Conservation (phyloP, 2,888 invertebrate genomes). For the Anaspis maculata region DNA sequence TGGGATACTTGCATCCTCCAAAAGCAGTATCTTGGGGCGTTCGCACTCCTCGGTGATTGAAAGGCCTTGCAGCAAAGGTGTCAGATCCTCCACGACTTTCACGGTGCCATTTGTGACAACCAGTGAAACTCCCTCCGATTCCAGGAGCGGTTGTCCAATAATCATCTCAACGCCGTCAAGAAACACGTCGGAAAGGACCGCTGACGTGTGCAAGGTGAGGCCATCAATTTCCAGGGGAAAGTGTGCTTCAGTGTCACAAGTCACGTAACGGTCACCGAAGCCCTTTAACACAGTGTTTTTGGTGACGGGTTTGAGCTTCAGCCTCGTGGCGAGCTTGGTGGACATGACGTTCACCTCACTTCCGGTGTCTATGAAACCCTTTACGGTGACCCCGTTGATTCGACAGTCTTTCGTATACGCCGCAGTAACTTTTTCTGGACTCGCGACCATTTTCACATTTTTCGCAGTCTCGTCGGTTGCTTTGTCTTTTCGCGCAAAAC, state of each 20-base stretch:
- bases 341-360: background rate
- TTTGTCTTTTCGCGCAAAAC: background rate
- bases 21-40: background rate
- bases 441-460: background rate
- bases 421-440: background rate
- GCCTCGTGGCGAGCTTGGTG: background rate
- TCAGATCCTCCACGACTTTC: background rate
- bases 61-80: background rate
- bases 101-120: too few relatives aligned
- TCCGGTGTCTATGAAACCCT: background rate
- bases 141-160: constrained; percentile 7
- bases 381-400: background rate
- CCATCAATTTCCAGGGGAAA: constrained; percentile 3
- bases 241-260: background rate
- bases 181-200: constrained; percentile 2
- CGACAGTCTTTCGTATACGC: background rate
- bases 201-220: constrained; percentile 1
- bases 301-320: background rate
- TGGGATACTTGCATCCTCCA: background rate
- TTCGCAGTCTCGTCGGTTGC: background rate
- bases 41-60: background rate
- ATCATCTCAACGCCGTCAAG: constrained; percentile 5
- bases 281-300: too few relatives aligned
- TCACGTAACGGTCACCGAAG: constrained; percentile 4
- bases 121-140: background rate